These are phyloP conservation scores for Pseudolaguvia tuberculata DNA, from an alignment of 2,113 vertebrate species.

Conservation along the genomic window DNA sequence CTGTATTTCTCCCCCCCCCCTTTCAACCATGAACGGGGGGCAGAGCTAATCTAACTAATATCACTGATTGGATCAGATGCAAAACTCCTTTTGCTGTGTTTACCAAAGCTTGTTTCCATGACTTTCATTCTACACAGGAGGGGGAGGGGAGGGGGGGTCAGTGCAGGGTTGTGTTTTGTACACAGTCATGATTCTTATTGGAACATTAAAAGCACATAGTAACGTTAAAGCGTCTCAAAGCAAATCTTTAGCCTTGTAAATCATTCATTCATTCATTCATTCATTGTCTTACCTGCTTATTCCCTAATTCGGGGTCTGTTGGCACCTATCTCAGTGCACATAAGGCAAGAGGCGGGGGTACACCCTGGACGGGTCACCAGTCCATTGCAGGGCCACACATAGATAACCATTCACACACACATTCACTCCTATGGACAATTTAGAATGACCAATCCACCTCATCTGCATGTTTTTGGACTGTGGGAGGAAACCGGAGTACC, in stretches of 20 bases:
- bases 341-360: too few relatives aligned
- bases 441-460: too few relatives aligned
- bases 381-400: too few relatives aligned
- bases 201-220: background rate
- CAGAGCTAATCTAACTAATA: background rate
- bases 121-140: background rate
- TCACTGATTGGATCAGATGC: background rate
- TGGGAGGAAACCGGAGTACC: too few relatives aligned
- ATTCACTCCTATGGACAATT: too few relatives aligned
- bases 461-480: too few relatives aligned
- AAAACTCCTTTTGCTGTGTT: background rate
- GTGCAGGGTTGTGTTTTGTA: background rate
- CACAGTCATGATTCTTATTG: background rate
- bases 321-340: too few relatives aligned
- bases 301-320: too few relatives aligned
- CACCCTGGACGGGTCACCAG: too few relatives aligned
- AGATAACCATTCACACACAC: too few relatives aligned
- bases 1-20: background rate
- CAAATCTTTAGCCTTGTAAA: background rate
- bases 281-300: too few relatives aligned
- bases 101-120: conserved; percentile 17
- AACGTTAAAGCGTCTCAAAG: background rate
- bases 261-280: too few relatives aligned
- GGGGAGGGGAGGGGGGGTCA: background rate
- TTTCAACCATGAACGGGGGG: background rate